Base-by-base conservation (phyloP, 2,888 invertebrate species). In the Xanthia togata region DNA sequence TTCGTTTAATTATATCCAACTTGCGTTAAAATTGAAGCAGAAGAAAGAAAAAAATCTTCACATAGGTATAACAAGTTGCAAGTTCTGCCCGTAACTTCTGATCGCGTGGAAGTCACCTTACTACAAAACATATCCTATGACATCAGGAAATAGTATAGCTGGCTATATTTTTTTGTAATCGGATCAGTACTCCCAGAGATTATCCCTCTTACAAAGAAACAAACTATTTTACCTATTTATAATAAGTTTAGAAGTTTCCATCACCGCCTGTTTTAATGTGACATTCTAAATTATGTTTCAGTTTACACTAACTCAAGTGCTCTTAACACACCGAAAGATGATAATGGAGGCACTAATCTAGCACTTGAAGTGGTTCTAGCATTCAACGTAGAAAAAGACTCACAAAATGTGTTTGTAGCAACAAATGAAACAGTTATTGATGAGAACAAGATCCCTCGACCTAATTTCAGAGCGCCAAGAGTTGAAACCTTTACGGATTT, bases 401-500 rank as follows among this genome's bases (percentile, higher is more conserved):
- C 31, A 8, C 31, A 55, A 3, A 53, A n/a, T 8, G 0, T 5
- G 2, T 3, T 14, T 23, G 2, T 0, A 23, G 14, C 23, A 23
- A 47, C 53, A 17, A 8, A 31, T 35, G 14, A n/a, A 14, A 20
- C 1, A 41, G 17, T 6, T 4, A 26, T 23, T 11, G 11, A 17
- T 4, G 2, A 26, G 3, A 5, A 38, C 23, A 53, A 50, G 9
- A 38, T 26, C 11, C 11, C 4, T 0, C 5, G 3, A 59, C 44
- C 14, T 6, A 67, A 72, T 0, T 65, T 70, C 6, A 44, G 20
- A 20, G 12, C 9, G 0, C 5, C 2, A 0, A 44, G 65, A 20
- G 53, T 63, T 0, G 53, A 88, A 4, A 86, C 82, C n/a, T 92
- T 95, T n/a, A 90, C 91, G 0, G 91, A 92, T 59, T 94, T 94